phyloP scores from a whole-genome alignment of 92 coral and sea anemone species.

The Ricordea florida region DNA sequence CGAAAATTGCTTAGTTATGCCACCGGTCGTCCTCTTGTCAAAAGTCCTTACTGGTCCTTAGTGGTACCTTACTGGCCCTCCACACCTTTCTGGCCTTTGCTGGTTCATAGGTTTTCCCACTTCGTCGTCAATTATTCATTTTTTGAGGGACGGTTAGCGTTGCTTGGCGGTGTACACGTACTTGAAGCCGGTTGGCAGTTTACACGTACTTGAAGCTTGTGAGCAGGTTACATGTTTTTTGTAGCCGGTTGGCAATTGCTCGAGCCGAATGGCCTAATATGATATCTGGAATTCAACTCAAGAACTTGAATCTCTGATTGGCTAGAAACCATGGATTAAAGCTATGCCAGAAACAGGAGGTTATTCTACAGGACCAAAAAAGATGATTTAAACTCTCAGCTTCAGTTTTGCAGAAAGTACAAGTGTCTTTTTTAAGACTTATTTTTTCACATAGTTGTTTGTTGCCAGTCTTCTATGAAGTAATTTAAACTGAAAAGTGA shows the following conservation, averaged over 20 bases:
- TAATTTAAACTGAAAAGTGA: no score
- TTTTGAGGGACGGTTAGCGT: background rate
- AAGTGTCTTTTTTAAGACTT: no score
- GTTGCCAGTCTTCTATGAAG: no score
- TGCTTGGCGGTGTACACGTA: background rate
- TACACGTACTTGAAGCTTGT: background rate
- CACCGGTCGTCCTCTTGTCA: conserved; percentile 16
- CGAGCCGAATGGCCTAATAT: conserved; percentile 13
- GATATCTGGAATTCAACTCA: no score
- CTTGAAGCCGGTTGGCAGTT: background rate
- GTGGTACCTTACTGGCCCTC: conserved; percentile 60
- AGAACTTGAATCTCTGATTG: no score
- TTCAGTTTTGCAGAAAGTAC: no score
- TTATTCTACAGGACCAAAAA: no score
- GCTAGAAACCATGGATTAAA: no score
- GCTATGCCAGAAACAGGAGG: no score
- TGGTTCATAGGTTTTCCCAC: background rate
- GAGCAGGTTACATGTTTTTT: background rate
- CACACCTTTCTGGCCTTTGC: conserved; percentile 44
- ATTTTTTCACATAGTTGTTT: no score
- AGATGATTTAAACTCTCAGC: no score
- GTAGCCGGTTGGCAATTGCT: conserved; percentile 3
- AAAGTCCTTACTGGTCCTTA: conserved; percentile 18
- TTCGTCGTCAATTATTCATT: background rate
- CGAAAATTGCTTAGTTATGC: conserved; percentile 21